Evolutionary conservation across 2,888 invertebrate species (phyloP), one percentile per base, ranked within the genome.

Genomic region (Trisateles emortualis): DNA sequence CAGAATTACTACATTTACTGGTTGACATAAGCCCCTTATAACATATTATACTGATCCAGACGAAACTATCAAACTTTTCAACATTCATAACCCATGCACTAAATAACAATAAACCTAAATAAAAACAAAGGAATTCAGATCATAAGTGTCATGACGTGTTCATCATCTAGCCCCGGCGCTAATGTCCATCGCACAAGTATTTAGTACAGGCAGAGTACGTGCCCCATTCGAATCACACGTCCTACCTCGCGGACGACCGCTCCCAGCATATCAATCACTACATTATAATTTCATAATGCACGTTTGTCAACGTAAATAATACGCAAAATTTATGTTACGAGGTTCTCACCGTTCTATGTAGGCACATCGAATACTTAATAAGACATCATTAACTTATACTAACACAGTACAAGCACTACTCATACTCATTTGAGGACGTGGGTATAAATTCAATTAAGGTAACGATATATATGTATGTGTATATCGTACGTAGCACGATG

Each of bases 271-370:
- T 82, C 88, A 92, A 92, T 83, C 78, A 78, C 66, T 59, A 59
- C 83, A 92, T 92, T 92, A 92, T 90, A 88, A 91, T 92, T 89
- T 92, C 91, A 92, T 92, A 92, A 90, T 81, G 87, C 90, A 85
- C 84, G 84, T 83, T 81, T 87, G 91, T 91, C 91, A 87, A 84
- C 88, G 83, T 90, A 90, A 90, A 91, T 92, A 92, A 92, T 92
- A 91, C 91, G 91, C 91, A 87, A 92, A 92, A 92, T 92, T 92
- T 92, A 92, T 92, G 92, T 91, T 91, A 90, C 88, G 88, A 88
- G 86, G 88, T 91, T 92, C 92, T 90, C 92, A 91, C 91, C 89
- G 90, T 87, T 84, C 82, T 77, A 77, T 75, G 76, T 71, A 78
- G 82, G 79, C 81, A 74, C 83, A 70, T 78, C 83, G 92, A 89